Base-by-base conservation (phyloP, 2,888 invertebrate genomes). In the Odiellus spinosus region DNA sequence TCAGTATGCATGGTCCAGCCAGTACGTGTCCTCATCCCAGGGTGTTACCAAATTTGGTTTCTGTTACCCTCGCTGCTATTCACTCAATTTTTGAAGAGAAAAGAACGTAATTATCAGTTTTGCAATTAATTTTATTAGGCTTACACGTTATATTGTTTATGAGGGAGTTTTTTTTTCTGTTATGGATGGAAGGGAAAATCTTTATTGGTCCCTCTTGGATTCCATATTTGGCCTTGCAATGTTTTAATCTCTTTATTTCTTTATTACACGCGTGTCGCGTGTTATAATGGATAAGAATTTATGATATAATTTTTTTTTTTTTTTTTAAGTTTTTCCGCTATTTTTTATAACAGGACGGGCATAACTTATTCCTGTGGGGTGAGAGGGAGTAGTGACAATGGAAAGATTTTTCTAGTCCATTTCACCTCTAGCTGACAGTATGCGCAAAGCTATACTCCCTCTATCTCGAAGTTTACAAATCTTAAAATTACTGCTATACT, bases 11-110 rank as follows among this genome's bases (percentile, higher is more conserved):
- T 65, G 82, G 83, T 4, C 70, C 71, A 17, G 73, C 74, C 48
- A 76, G 78, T 58, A 69, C 73, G 34, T 83, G 83, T 63, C 83
- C 83, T 2, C 82, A 83, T 64, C 82, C 82, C 0, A 71, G 82
- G 45, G 79, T 84, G 2, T 73, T 83, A 43, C 82, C 80, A 10
- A 84, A 84, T 68, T 71, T 83, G 38, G 79, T 81, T 2, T 78
- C 82, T 1, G 78, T 81, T 12, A 80, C 81, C 55, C 72, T 82
- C 10, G 80, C 80, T 20, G 81, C 82, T 15, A 71, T 77, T 55
- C 76, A 75, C 59, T 63, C 67, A 43, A 63, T 68, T 44, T 72
- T 71, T 58, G 72, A 72, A 52, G 55, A 58, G 20, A 53, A 51
- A 36, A 50, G 53, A 44, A 58, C 47, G 58, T 58, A 46, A 53